These are phyloP conservation scores for Polypterus senegalus DNA, from an alignment of 2,113 vertebrate genomes.

Conservation along the genomic window DNA sequence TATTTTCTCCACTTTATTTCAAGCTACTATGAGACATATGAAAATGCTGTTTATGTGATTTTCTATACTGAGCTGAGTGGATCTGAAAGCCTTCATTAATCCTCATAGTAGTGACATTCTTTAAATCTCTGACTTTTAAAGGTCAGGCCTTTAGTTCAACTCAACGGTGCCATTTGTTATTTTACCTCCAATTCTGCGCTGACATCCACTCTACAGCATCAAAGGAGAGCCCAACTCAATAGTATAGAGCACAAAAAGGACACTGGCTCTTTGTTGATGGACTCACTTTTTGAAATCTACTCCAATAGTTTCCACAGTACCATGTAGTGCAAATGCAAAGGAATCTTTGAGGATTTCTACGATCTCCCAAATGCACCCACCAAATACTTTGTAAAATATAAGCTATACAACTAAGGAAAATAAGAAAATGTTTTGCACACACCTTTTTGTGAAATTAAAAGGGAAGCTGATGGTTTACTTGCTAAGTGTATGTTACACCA, in stretches of 20 bases:
- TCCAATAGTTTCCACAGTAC: conserved; percentile 11
- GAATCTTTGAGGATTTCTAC: conserved; percentile 19
- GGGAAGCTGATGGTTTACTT: too few relatives aligned
- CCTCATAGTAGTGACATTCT: conserved; percentile 34
- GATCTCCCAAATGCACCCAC: conserved; percentile 3
- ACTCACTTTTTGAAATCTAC: conserved; percentile 21
- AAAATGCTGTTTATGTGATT: conserved; percentile 13
- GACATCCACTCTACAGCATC: conserved; percentile 30
- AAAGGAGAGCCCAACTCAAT: conserved; percentile 8
- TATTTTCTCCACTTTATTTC: neutral
- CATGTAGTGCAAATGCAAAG: neutral
- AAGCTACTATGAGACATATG: neutral
- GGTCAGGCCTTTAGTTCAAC: conserved; percentile 34
- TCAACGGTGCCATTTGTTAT: conserved; percentile 41
- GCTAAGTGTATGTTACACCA: too few relatives aligned
- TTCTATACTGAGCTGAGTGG: conserved; percentile 25
- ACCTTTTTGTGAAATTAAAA: too few relatives aligned
- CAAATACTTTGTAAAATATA: too few relatives aligned
- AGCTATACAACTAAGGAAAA: too few relatives aligned
- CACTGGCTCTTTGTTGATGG: conserved; percentile 24
- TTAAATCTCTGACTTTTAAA: conserved; percentile 29
- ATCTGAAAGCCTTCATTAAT: conserved; percentile 43
- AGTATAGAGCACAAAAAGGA: conserved; percentile 8
- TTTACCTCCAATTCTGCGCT: conserved; percentile 34
- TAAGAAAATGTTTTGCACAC: too few relatives aligned